phyloP scores from a whole-genome alignment of 2,888 invertebrate species.

The Euzetes globulus region DNA sequence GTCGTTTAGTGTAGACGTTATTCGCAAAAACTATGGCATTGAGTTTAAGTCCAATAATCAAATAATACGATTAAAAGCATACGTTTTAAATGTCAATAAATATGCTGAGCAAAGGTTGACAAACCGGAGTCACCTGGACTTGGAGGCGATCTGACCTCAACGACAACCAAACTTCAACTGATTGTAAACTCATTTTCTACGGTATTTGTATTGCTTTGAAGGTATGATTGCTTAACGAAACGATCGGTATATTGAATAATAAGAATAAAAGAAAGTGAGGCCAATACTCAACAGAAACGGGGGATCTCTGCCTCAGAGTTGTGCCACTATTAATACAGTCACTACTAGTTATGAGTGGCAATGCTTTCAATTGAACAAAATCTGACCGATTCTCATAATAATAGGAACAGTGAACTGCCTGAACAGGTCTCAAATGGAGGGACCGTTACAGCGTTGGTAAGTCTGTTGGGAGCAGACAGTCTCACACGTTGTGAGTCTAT shows the following conservation, averaged over 20 bases:
- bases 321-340: no score
- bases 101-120: constrained; percentile 16
- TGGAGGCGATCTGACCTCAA: neutral
- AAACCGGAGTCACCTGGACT: constrained; percentile 18
- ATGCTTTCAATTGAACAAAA: neutral
- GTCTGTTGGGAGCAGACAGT: constrained; percentile 15
- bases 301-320: neutral
- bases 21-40: neutral
- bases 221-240: constrained; percentile 19
- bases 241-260: constrained; percentile 15
- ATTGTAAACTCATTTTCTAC: constrained; percentile 10
- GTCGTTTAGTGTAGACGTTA: neutral
- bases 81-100: constrained; percentile 12
- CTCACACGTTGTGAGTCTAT: constrained; percentile 16
- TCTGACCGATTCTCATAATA: neutral
- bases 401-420: neutral
- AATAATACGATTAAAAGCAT: neutral
- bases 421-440: constrained; percentile 26
- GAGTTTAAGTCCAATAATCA: neutral
- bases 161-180: neutral
- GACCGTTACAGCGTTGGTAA: constrained; percentile 13
- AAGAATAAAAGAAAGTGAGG: constrained; percentile 3
- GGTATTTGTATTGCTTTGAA: neutral
- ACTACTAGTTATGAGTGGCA: neutral
- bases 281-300: neutral